Evolutionary conservation across 2,888 invertebrate genomes (phyloP), one percentile per base, ranked within the genome.

Genomic region (Epinotia bilunana): DNA sequence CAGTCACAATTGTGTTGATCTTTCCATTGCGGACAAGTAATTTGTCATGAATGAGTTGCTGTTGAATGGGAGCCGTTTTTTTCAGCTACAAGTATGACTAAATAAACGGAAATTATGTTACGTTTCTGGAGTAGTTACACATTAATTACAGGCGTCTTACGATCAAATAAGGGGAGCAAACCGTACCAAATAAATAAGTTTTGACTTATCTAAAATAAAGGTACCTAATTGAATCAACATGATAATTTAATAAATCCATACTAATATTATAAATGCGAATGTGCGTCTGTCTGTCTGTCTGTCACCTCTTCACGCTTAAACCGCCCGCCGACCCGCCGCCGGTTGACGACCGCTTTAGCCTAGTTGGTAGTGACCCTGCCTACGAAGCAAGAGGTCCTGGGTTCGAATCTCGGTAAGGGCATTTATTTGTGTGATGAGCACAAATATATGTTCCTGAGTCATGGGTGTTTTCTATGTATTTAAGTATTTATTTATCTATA

Each of bases 1-100:
- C 79, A 83, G 83, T 81, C 80, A 81, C 83, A 86, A 87, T 85
- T 83, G 83, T 79, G 80, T 79, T 80, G 78, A 73, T 71, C 58
- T 73, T 78, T 79, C 53, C 55, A 55, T 28, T 69, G 67, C 60
- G 61, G 61, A 49, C 67, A 61, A 67, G 68, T 73, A n/a, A 73
- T 73, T 72, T 73, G 73, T 73, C 61, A 55, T 73, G 67, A 73
- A 73, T 73, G 72, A 64, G 18, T 33, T 12, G 12, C 28, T 23
- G 23, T 11, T 73, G 73, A 73, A 73, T 73, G 73, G 73, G 63
- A 72, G 46, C 28, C 18, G 49, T 73, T 73, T 73, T 73, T 73
- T 53, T 68, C 18, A n/a, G 55, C 33, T 46, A 16, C 65, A 39
- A 57, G 62, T 63, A 49, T 65, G 60, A 72, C 64, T 64, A 65